These are phyloP conservation scores for Gallirallus australis DNA, from an alignment of 2,797 vertebrate species.

Conservation along the genomic window DNA sequence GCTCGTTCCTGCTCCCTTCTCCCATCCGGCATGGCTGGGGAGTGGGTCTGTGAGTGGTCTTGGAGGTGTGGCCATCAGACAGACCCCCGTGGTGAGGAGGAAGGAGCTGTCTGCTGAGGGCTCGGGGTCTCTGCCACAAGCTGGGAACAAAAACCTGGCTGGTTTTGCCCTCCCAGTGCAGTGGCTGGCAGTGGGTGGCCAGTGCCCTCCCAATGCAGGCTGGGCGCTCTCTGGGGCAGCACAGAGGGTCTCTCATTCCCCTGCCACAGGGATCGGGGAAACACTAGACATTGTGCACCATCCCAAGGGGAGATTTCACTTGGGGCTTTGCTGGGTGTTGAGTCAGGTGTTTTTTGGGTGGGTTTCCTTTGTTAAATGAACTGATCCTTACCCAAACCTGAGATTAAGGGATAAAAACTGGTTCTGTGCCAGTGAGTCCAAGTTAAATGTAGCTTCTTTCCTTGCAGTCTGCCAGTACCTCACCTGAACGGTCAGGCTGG, in stretches of 20 bases:
- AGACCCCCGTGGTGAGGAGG: background rate
- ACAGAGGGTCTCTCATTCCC: background rate
- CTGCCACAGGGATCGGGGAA: no score
- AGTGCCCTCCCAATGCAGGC: no score
- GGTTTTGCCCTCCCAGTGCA: no score
- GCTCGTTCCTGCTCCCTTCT: background rate
- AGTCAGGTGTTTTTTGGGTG: background rate
- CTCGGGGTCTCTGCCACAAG: rapidly evolving
- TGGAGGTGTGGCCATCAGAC: background rate
- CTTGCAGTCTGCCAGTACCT: background rate
- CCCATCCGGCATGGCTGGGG: rapidly evolving
- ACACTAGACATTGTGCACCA: background rate
- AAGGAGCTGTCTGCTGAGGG: background rate
- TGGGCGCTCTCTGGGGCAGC: rapidly evolving
- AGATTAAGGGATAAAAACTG: background rate
- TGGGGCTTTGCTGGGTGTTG: rapidly evolving
- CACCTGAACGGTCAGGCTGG: rapidly evolving
- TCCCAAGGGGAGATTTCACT: background rate
- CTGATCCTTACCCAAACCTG: background rate
- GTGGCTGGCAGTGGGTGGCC: background rate
- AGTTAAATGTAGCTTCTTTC: background rate
- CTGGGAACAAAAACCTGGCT: rapidly evolving
- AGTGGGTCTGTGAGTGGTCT: background rate
- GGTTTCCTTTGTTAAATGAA: background rate
- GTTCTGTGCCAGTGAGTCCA: rapidly evolving